phyloP scores from a whole-genome alignment of 2,888 invertebrate species.

The Hylaea fasciaria region DNA sequence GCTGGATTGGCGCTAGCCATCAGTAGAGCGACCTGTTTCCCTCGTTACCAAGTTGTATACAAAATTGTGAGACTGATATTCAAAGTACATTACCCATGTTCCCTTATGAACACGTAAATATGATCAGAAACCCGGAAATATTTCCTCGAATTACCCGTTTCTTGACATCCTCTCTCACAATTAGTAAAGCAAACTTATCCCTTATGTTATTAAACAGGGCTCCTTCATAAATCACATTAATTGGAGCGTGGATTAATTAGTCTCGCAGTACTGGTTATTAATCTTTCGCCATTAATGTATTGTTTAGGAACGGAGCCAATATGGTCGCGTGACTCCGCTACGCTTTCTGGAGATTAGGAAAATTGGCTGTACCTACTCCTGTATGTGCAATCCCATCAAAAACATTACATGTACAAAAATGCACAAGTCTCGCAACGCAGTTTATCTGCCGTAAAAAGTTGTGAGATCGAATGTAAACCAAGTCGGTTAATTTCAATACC shows the following conservation, averaged over 20 bases:
- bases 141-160: not conserved
- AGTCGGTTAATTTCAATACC: too few relatives aligned
- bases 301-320: slow-evolving; percentile 14
- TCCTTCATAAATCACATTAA: slow-evolving; percentile 28
- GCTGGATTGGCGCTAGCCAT: too few relatives aligned
- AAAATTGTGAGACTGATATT: too few relatives aligned
- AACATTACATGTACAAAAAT: too few relatives aligned
- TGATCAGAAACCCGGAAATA: not conserved
- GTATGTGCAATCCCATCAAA: too few relatives aligned
- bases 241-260: slow-evolving; percentile 18
- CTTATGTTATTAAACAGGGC: not conserved
- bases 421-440: too few relatives aligned
- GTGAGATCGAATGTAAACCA: too few relatives aligned
- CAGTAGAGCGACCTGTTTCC: too few relatives aligned
- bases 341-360: not conserved
- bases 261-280: slow-evolving; percentile 16
- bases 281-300: slow-evolving; percentile 17
- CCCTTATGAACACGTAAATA: too few relatives aligned
- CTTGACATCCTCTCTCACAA: not conserved
- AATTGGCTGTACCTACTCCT: not conserved
- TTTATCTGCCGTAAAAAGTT: too few relatives aligned
- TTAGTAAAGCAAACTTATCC: not conserved
- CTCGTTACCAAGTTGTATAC: too few relatives aligned
- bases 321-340: slow-evolving; percentile 1
- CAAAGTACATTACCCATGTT: too few relatives aligned